Conservation (phyloP, 1,140 invertebrate species). For the Drosophila carrolli region DNA sequence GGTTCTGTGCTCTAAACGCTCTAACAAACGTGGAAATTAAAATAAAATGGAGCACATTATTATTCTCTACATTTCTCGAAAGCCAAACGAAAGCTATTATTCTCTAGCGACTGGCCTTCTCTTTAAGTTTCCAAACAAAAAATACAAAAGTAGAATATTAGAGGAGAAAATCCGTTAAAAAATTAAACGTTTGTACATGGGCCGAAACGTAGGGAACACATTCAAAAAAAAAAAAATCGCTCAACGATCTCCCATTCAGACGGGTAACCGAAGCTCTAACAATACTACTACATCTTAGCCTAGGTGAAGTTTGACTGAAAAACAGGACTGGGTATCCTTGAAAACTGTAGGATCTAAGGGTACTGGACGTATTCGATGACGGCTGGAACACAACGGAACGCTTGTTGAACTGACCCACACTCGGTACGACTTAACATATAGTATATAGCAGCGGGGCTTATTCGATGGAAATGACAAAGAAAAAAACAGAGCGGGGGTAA, state of each 20-base stretch:
- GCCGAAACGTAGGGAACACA: background rate
- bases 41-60: background rate
- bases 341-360: constrained; percentile 7
- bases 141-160: background rate
- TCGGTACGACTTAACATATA: background rate
- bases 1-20: constrained; percentile 1
- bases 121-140: background rate
- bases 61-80: background rate
- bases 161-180: background rate
- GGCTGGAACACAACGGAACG: constrained; percentile 2
- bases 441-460: background rate
- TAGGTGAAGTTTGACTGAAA: constrained; percentile 10
- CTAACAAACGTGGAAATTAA: constrained; percentile 3
- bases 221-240: background rate
- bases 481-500: background rate
- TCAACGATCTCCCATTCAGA: background rate
- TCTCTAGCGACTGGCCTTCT: background rate
- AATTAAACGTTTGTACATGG: constrained; percentile 6
- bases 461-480: constrained; percentile 20
- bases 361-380: constrained; percentile 31
- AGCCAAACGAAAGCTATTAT: background rate
- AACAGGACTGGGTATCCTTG: background rate
- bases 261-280: constrained; percentile 3
- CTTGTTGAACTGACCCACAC: background rate
- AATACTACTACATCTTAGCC: constrained; percentile 17